phyloP scores from a whole-genome alignment of 2,113 vertebrate species.

The Apodemus sylvaticus region DNA sequence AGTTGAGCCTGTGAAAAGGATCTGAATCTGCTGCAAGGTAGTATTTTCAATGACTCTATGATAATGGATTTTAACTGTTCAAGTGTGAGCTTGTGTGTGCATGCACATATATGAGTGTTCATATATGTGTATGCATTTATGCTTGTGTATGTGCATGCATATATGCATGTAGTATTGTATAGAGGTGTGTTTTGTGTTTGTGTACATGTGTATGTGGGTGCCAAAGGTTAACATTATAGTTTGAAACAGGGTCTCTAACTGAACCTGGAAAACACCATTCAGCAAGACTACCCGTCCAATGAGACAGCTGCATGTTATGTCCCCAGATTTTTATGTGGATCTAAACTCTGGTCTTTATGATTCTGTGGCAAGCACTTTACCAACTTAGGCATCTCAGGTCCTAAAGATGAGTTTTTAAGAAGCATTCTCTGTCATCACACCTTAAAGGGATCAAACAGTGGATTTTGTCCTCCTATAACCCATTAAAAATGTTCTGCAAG shows the following conservation, averaged over 20 bases:
- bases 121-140: not conserved
- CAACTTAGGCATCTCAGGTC: not conserved
- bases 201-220: not conserved
- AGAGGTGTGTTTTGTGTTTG: not conserved
- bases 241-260: not conserved
- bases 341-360: not conserved
- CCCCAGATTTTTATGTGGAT: not conserved
- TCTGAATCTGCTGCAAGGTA: not conserved
- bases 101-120: not conserved
- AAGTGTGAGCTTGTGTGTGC: not conserved
- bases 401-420: not conserved
- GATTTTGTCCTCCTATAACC: not conserved
- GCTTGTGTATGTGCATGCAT: not conserved
- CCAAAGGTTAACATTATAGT: not conserved
- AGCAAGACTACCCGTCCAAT: not conserved
- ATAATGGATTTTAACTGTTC: not conserved
- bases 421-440: not conserved
- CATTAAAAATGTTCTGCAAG: too few relatives aligned
- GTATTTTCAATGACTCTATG: fast-evolving
- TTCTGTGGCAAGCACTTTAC: not conserved
- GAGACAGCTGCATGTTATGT: not conserved
- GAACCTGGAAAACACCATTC: not conserved
- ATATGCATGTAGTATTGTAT: not conserved
- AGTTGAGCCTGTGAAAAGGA: not conserved
- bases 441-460: not conserved